Percentiles rank a stretch among this genome's conserved stretches.
phyloP scores from a whole-genome alignment of 2,888 invertebrate species.

The Rhodophaea formosa region DNA sequence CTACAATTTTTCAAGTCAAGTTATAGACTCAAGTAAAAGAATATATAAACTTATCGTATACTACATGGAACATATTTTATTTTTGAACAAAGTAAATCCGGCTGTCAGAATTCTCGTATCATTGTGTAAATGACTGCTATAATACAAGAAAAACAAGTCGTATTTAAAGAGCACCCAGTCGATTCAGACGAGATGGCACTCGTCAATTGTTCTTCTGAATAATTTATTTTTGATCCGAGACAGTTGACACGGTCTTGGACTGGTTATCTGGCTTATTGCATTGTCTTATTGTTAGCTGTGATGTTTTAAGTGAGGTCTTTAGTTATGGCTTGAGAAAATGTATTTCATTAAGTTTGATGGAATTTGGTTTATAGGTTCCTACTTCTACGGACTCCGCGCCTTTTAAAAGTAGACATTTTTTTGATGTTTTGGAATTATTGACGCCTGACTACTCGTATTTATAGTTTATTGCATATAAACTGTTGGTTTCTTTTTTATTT shows the following conservation, averaged over 20 bases:
- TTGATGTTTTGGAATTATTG: too few relatives aligned
- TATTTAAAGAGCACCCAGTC: neutral
- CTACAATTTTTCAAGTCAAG: too few relatives aligned
- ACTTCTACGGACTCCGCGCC: too few relatives aligned
- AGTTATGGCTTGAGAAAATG: neutral
- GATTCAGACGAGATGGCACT: neutral
- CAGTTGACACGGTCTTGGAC: neutral
- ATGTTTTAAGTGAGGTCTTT: neutral
- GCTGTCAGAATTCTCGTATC: neutral
- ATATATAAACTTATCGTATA: too few relatives aligned
- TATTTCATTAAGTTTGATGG: too few relatives aligned
- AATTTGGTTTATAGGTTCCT: too few relatives aligned
- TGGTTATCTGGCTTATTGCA: neutral
- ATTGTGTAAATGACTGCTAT: neutral
- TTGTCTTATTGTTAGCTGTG: neutral
- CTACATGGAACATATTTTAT: neutral
- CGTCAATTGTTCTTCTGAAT: neutral
- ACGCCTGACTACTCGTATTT: too few relatives aligned
- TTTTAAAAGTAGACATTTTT: too few relatives aligned
- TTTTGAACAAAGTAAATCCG: neutral
- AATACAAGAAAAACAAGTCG: neutral
- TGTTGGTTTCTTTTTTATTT: too few relatives aligned
- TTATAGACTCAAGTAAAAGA: too few relatives aligned
- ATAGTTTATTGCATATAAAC: too few relatives aligned
- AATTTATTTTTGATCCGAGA: neutral